Evolutionary conservation across 92 coral and sea anemone genomes (phyloP), one percentile per base, ranked within the genome.

Genomic region (Epizoanthus stellaris): DNA sequence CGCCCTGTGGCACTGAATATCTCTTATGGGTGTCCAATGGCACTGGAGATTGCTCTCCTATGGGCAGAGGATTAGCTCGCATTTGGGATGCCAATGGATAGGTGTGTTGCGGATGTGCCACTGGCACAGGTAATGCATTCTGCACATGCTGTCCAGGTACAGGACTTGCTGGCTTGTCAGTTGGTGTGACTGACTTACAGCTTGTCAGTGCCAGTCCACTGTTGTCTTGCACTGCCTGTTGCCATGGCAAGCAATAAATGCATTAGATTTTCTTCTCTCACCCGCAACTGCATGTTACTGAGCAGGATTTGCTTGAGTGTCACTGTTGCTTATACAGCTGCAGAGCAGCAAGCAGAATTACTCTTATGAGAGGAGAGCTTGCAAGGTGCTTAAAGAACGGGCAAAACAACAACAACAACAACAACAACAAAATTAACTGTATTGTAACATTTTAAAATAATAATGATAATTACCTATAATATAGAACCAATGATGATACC

Each of bases 201-300:
- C 34, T 43, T 40, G 74, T 10, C 53, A 69, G 74, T 36, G 9
- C 13, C 56, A 72, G 39, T 72, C 77, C 77, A 72, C 17, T 43
- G 77, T 40, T 16, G 39, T 72, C 77, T 72, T 47, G 77, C 58
- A 72, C 60, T 72, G 77, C 77, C 77, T 72, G 77, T 72, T 72
- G 77, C 77, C 77, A 42, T 72, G 56, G 77, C 77, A 43, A 72
- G 56, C 77, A 72, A 72, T 19, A 72, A 72, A 72, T 72, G 20
- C 21, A 72, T 72, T 72, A 72, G 77, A 49, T 72, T 43, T 72
- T 43, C 56, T 30, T 20, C 52, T 43, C 36, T 21, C 60, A 47
- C 16, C 34, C 2, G 36, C 53, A 39, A 12, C 52, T 34, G 74
- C 42, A 2, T 13, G 38, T 43, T 14, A 23, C 73, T 3, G 36